Evolutionary conservation across 2,797 vertebrate species (phyloP).

Genomic region (Odontamblyopus rebecca): DNA sequence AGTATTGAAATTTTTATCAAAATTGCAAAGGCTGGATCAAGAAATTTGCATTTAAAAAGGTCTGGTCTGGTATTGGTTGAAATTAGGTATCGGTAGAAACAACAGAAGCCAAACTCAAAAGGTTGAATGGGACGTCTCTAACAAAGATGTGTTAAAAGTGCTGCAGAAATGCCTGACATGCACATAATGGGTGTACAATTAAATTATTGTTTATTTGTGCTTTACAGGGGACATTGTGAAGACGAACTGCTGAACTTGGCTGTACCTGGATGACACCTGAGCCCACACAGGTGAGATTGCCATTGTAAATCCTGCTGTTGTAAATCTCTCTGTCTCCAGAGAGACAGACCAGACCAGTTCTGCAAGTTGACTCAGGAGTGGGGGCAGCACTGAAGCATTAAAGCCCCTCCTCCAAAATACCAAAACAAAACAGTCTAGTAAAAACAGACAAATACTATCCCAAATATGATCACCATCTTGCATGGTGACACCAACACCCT

Average conservation of each 20-base stretch:
- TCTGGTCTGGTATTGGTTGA: no score
- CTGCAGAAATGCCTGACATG: background rate
- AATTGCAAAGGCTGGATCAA: no score
- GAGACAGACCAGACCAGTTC: conserved; percentile 47
- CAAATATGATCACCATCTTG: conserved; percentile 33
- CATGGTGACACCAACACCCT: conserved; percentile 15
- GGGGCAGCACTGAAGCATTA: background rate
- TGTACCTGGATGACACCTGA: conserved; percentile 6
- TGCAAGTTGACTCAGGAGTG: background rate
- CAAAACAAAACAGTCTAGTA: conserved; percentile 22
- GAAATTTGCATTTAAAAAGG: no score
- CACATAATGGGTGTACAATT: no score
- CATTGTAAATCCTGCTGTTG: conserved; percentile 7
- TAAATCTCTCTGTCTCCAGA: no score
- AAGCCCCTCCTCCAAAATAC: conserved; percentile 41
- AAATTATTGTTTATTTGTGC: background rate
- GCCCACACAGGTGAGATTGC: background rate
- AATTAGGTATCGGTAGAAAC: no score
- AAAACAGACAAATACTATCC: conserved; percentile 24
- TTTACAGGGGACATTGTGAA: background rate
- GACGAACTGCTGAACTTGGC: conserved; percentile 1
- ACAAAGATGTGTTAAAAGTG: background rate
- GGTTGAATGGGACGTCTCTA: no score
- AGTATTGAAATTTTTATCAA: no score
- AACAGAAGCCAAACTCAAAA: no score